Evolutionary conservation across 2,797 vertebrate genomes (phyloP), one percentile per base, ranked within the genome.

Genomic region (Oreortyx pictus): DNA sequence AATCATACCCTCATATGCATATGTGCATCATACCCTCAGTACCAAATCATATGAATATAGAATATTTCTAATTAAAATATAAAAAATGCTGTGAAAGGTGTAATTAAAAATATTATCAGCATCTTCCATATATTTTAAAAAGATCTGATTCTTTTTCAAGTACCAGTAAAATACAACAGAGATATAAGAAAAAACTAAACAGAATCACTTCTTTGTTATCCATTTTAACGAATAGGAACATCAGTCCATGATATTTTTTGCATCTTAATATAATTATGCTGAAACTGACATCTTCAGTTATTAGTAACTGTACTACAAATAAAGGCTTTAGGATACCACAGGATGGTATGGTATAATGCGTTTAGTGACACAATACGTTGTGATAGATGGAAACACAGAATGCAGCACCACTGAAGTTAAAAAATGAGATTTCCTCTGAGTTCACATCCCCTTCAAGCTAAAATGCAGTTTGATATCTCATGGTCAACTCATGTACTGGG

Each of bases 401-500:
- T 70, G 7, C 82, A 91, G 80, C 62, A 92, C 39, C 35, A 80
- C 79, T 93, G 86, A 80, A 96, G 85, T 94, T 97, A 95, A 96
- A 97, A 97, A 97, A 94, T 96, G 80, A 95, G 91, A 95, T 97
- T 96, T 96, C 82, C 83, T 97, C 88, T 49, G 93, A 96, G 93
- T 96, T 97, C 96, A 96, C 82, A 96, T 67, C 95, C 81, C 94
- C 97, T 98, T 94, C 76, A 87, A 97, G 96, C 94, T 96, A 96
- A 97, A 96, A 90, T 96, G 97, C 93, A 93, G 96, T 96, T 96
- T 97, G 95, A 97, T 97, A 89, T 96, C 97, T 97, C 96, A 89
- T 97, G 98, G 98, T 98, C 98, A 98, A 95, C 96, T 97, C 95
- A 95, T 95, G 96, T 97, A 96, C 91, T 96, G 95, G 89, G 97